Percentiles rank a stretch among this genome's conserved stretches.
Evolutionary conservation across 2,113 vertebrate species (phyloP).

Genomic region (Megaceryle torquata): DNA sequence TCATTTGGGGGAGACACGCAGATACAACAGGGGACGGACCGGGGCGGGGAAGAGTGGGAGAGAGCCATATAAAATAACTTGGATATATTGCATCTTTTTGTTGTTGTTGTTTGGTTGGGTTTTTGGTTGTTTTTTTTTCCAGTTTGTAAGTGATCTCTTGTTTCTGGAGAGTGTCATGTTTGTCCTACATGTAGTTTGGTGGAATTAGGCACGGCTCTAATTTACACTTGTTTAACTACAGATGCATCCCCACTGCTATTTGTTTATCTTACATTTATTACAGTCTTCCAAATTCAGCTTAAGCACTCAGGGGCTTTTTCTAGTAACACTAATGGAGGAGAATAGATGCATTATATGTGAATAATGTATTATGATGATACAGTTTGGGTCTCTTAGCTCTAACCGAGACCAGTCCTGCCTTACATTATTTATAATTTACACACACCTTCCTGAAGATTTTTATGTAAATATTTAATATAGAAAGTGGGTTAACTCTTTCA

Average conservation of each 20-base stretch:
- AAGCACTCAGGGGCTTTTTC: constrained; percentile 81
- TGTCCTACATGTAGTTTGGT: constrained; percentile 39
- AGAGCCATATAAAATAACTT: not conserved
- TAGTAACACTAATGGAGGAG: constrained; percentile 82
- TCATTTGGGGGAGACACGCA: too few relatives aligned
- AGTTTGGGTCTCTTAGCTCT: constrained; percentile 89
- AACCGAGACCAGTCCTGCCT: constrained; percentile 88
- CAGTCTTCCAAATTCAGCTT: constrained; percentile 79
- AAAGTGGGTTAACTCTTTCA: constrained; percentile 80
- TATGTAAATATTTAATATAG: constrained; percentile 97
- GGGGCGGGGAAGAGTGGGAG: not conserved
- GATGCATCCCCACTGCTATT: constrained; percentile 76
- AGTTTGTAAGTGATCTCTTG: constrained; percentile 30
- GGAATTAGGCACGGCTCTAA: constrained; percentile 70
- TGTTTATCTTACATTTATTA: constrained; percentile 83
- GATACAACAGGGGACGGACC: too few relatives aligned
- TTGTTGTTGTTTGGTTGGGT: too few relatives aligned
- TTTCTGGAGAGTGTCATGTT: not conserved
- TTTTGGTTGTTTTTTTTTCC: not conserved
- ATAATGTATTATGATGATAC: constrained; percentile 99
- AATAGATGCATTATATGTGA: constrained; percentile 98
- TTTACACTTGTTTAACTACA: constrained; percentile 83
- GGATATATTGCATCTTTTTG: not conserved
- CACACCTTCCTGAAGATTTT: constrained; percentile 97
- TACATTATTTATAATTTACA: constrained; percentile 99